Base-by-base conservation (phyloP, 2,797 vertebrate species). In the Malurus splendens region DNA sequence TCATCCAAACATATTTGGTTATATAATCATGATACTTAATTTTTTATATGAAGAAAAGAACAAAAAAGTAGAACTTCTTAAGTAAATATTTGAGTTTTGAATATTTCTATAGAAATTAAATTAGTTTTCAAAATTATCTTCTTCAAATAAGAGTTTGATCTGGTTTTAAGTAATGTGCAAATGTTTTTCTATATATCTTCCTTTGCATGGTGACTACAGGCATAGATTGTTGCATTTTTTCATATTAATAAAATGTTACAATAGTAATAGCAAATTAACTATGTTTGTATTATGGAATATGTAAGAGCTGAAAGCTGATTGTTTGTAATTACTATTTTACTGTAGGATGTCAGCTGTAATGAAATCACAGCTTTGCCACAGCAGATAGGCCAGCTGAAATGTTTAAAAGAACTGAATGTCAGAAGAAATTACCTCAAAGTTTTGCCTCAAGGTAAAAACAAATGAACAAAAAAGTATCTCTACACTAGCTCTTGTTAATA, bases 291-390 rank as follows among this genome's bases (percentile, higher is more conserved):
- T 47, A 36, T 33, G 80, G 61, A 61, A 51, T 36, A 44, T 41
- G 44, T 22, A n/a, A 16, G 42, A 62, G 7, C n/a, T 78, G 38
- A 16, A 60, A 44, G 2, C 84, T 94, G 18, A 86, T 93, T 76
- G 12, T 91, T 54, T 89, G 2, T 89, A 86, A 18, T 50, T 75
- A 12, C 44, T 82, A 0, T 52, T 82, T 86, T 81, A 38, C 61
- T 94, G n/a, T 96, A 99, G 99, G 99, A 99, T 93, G 97, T 99
- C 94, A 99, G 99, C 97, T 99, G 99, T 92, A 99, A 99, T 27
- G 99, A 99, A 96, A 98, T 99, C 96, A 98, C 98, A 8, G 96
- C 97, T 79, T 97, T 99, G 65, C 99, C 99, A 42, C 98, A 98
- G 18, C 98, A 99, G 93, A 98, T 99, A 77, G 98, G 98, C 44